Evolutionary conservation across 2,797 vertebrate genomes (phyloP).

Genomic region (Sebastiscus tertius): DNA sequence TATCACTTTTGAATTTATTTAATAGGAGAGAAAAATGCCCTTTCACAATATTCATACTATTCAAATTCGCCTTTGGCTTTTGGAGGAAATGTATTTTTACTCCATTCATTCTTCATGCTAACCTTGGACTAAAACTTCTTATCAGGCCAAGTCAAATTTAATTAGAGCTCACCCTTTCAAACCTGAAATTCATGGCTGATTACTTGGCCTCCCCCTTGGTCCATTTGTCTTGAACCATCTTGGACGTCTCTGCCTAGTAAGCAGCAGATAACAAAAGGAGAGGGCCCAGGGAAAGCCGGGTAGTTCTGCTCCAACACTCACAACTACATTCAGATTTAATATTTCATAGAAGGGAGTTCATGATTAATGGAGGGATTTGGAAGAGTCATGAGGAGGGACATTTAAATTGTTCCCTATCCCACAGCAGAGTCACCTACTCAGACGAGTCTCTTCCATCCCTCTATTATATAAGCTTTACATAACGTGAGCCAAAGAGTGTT

Average conservation of each 20-base stretch:
- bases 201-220: constrained; percentile 68
- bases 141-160: constrained; percentile 72
- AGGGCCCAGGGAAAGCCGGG: constrained; percentile 30
- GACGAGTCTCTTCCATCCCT: constrained; percentile 40
- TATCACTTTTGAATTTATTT: constrained; percentile 3
- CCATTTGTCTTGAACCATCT: constrained; percentile 73
- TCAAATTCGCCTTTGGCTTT: constrained; percentile 12
- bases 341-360: constrained; percentile 66
- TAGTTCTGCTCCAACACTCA: constrained; percentile 52
- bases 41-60: constrained; percentile 1
- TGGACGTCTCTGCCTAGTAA: constrained; percentile 56
- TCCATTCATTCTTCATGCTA: constrained; percentile 53
- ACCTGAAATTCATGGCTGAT: constrained; percentile 72
- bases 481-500: constrained; percentile 46
- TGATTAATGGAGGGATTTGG: constrained; percentile 72
- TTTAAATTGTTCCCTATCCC: constrained; percentile 59
- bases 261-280: constrained; percentile 61
- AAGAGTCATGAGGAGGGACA: constrained; percentile 61
- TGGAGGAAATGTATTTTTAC: constrained; percentile 39
- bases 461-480: constrained; percentile 74
- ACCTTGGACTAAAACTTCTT: constrained; percentile 67
- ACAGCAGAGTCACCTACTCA: constrained; percentile 48
- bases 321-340: constrained; percentile 63
- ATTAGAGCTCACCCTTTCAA: constrained; percentile 75
- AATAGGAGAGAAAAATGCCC: constrained; percentile 1